Evolutionary conservation across 2,113 vertebrate genomes (phyloP).

Genomic region (Ptilonorhynchus violaceus): DNA sequence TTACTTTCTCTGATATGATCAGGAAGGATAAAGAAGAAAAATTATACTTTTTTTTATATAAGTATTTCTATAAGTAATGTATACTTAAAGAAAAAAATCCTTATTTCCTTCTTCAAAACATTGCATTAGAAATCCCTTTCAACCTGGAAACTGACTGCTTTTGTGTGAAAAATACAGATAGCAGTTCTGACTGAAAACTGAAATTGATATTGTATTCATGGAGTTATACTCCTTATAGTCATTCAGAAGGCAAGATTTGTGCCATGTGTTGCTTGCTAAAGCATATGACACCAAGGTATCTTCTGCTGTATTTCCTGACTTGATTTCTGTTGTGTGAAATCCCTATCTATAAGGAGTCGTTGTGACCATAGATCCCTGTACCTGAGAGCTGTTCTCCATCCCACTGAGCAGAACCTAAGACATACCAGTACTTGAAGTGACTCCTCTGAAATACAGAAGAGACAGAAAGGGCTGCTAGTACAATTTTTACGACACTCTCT

Average conservation of each 20-base stretch:
- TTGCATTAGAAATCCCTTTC: background rate
- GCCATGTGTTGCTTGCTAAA: background rate
- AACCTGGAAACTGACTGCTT: background rate
- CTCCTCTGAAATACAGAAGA: background rate
- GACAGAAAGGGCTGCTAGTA: background rate
- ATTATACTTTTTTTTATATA: background rate
- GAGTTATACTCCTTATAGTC: background rate
- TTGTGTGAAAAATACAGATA: background rate
- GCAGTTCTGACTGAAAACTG: background rate
- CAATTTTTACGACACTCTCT: background rate
- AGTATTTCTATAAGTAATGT: no score
- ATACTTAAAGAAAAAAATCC: background rate
- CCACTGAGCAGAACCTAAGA: background rate
- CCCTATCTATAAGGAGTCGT: fast-evolving
- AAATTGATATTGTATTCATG: background rate
- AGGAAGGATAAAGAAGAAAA: background rate
- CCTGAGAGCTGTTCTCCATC: background rate
- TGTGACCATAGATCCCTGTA: background rate
- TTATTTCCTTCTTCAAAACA: background rate
- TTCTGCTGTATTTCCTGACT: fast-evolving
- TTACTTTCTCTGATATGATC: background rate
- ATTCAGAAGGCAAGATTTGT: background rate
- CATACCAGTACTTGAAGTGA: background rate
- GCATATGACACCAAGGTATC: fast-evolving
- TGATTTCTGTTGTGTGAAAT: background rate